Base-by-base conservation (phyloP, 1,140 invertebrate species). In the Himalopsyche phryganea region DNA sequence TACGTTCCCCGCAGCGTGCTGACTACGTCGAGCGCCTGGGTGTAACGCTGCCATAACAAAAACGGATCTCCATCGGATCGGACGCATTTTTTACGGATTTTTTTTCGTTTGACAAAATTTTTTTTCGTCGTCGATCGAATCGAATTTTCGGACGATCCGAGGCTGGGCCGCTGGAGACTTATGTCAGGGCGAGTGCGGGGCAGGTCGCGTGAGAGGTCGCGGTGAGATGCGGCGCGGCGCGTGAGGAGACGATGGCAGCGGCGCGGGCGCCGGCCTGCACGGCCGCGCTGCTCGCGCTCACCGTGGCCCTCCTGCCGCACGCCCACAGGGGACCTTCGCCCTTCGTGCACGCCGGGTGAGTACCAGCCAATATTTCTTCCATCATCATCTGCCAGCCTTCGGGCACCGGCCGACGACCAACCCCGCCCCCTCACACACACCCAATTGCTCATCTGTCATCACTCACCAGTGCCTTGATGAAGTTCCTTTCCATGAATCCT, bases 321-420 rank as follows among this genome's bases (percentile, higher is more conserved):
- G 23, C 23, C 23, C 23, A 28, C 23, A 28, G 23, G 51, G 67
- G 70, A 55, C 72, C 73, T 49, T 66, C 71, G 55, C 72, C 73
- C 60, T 74, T 78, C 66, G 76, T 71, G 64, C 70, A 76, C 44
- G 78, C 78, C 63, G 73, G 71, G 73, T 75, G 68, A 75, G 73
- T 75, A 71, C 55, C 40, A 13, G 32, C 58, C 9, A n/a, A 13
- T 38, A 28, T 13, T 45, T 48, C 38, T n/a, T 6, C 52, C 32
- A 45, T 32, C 45, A 23, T 28, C 45, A 52, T 38, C 23, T 35
- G 17, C 20, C 35, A 42, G 32, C 44, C 28, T 32, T 13, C 28
- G n/a, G 14, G 15, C 45, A 15, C 46, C 11, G 32, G 15, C 32
- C 19, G 13, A 38, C 20, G 35, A 47, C 53, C 15, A 17, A 18